Evolutionary conservation across 2,113 vertebrate species (phyloP).

Genomic region (Bubalus kerabau): DNA sequence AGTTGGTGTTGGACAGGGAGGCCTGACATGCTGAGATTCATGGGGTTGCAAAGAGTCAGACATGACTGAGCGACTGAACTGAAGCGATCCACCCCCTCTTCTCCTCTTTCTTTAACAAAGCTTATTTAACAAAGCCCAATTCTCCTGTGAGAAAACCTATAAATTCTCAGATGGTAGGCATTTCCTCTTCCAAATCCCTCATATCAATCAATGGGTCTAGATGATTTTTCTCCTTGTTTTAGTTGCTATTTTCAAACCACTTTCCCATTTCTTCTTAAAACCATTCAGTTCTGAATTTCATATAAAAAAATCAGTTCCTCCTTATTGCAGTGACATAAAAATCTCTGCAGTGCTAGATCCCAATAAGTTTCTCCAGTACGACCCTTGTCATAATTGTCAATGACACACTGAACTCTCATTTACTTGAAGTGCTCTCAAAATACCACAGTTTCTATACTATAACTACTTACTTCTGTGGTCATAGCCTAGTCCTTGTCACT

Average conservation of each 20-base stretch:
- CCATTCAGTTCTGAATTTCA: neutral
- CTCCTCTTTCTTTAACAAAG: neutral
- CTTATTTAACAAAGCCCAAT: neutral
- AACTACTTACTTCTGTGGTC: neutral
- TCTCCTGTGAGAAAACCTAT: neutral
- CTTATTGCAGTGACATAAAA: neutral
- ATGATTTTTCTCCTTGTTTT: neutral
- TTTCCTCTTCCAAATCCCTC: neutral
- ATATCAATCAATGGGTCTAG: neutral
- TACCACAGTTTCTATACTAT: neutral
- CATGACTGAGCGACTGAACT: fast-evolving
- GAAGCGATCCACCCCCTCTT: neutral
- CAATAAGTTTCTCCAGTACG: neutral
- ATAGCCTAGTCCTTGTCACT: neutral
- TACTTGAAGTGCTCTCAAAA: neutral
- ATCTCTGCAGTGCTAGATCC: neutral
- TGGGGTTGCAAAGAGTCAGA: fast-evolving
- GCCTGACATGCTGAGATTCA: fast-evolving
- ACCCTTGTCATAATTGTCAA: neutral
- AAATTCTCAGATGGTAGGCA: neutral
- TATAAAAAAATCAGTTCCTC: neutral
- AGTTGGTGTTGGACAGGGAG: too few relatives aligned
- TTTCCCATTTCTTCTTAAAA: neutral
- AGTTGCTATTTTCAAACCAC: neutral
- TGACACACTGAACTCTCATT: neutral